Base-by-base conservation (phyloP, 2,113 vertebrate species). In the Psephotus haematonotus region DNA sequence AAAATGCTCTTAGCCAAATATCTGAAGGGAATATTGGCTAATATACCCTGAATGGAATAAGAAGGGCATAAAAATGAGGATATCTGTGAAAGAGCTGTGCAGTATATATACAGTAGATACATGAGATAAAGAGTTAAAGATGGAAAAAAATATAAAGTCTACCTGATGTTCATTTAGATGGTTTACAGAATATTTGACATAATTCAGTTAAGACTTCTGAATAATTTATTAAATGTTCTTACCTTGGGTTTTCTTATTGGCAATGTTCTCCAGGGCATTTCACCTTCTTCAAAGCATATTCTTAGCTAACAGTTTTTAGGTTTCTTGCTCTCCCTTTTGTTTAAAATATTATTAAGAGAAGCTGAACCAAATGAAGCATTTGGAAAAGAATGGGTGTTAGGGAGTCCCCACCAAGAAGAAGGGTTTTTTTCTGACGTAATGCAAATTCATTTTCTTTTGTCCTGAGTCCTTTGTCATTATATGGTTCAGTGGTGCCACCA, bases 391-490 rank as follows among this genome's bases (percentile, higher is more conserved):
- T 53, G 18, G 69, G 22, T 57, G 5, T 49, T 79, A 62, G 31
- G 47, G 64, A 78, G 37, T 86, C 65, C 31, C 18, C 86, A 86
- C 10, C 8, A 90, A 46, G 50, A 88, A 90, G 33, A 37, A 37
- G 14, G 39, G 27, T 90, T 16, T 94, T 86, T 93, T 93, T 86
- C 64, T 76, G 65, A 79, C 17, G 71, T 84, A 78, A 55, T 50
- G n/a, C 17, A 86, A 95, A 60, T 83, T 84, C 76, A 62, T 22
- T 72, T 79, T 82, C 31, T 93, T 94, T 89, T 86, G 77, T 92
- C 74, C n/a, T 29, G 8, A 79, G 74, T 86, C 52, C 29, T n/a
- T 44, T 76, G 62, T 82, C 65, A 65, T 89, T 87, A 88, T 49
- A 69, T 17, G 69, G 76, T 72, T 96, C 72, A 75, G 33, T 69